Evolutionary conservation across 2,113 vertebrate genomes (phyloP), one percentile per base, ranked within the genome.

Genomic region (Pagrus major): DNA sequence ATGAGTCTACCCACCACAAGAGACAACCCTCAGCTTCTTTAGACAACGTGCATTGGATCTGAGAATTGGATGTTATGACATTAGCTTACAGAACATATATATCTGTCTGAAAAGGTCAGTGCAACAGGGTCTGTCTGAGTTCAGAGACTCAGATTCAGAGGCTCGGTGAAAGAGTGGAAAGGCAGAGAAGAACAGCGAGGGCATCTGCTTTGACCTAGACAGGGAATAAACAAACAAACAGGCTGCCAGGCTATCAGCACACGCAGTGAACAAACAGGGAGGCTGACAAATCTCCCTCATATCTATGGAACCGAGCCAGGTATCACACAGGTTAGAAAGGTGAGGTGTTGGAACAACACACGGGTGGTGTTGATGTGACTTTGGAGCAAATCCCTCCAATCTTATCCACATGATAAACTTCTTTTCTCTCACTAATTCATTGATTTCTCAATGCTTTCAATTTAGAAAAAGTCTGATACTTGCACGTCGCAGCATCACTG

Each of bases 121-220:
- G 15, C 63, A 46, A 49, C 59, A 60, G 52, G 46, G 60, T 71
- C 67, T 41, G 44, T 52, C 25, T 4, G 69, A 73, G 84, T 63
- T 58, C 52, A 49, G 55, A 86, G 75, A 67, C 65, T 66, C 54
- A 0, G 16, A 84, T 41, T 71, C 51, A 60, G 47, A 15, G 81
- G 71, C 29, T 65, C 1, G 12, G 47, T 11, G 58, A 86, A 54
- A 66, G 72, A 85, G 72, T 42, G 60, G 47, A 73, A 81, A 83
- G 76, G 71, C 47, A 71, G 67, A 80, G 77, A 72, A 73, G 71
- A 84, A 71, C 78, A 89, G 81, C 0, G 46, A 81, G 88, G 89
- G 88, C 88, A 85, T 88, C 74, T 59, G 83, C 85, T 89, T 89
- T 93, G 91, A 93, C 91, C 92, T 87, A 84, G 86, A 92, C 89